A percentile compares a stretch with the other conserved stretches of the same genome.
Evolutionary conservation across 2,888 invertebrate species (phyloP).

Genomic region (Polydrusus tereticollis): DNA sequence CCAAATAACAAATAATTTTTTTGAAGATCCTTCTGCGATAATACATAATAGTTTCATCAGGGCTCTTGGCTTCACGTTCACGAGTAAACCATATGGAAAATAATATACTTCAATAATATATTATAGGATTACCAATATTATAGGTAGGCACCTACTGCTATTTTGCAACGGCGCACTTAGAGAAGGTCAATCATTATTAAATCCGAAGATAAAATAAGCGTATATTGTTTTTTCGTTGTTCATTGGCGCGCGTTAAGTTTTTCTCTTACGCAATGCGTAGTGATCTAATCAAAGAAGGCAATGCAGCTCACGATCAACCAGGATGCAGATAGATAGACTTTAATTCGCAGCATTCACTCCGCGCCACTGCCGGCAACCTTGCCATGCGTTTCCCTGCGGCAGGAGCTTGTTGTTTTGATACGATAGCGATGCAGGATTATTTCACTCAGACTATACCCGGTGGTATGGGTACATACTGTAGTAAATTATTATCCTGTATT

Average conservation of each 20-base stretch:
- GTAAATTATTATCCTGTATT: background rate
- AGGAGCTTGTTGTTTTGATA: conserved; percentile 1
- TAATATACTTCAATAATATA: too few relatives aligned
- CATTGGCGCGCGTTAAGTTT: conserved; percentile 22
- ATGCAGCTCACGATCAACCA: conserved; percentile 38
- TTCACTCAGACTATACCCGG: background rate
- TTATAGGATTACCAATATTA: too few relatives aligned
- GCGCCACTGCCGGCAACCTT: conserved; percentile 21
- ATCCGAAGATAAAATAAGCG: conserved; percentile 16
- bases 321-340: conserved; percentile 24
- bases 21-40: too few relatives aligned
- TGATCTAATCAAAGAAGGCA: conserved; percentile 38
- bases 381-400: conserved; percentile 14
- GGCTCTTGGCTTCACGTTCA: too few relatives aligned
- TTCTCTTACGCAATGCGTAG: conserved; percentile 40
- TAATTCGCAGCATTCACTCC: conserved; percentile 26
- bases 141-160: background rate
- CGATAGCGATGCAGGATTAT: conserved; percentile 3
- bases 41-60: too few relatives aligned
- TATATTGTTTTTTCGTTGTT: conserved; percentile 27
- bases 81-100: too few relatives aligned
- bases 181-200: conserved; percentile 35
- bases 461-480: background rate
- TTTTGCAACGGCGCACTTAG: conserved; percentile 20
- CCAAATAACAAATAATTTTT: too few relatives aligned